Evolutionary conservation across 2,113 vertebrate species (phyloP).

Genomic region (Cochlearius cochlearius): DNA sequence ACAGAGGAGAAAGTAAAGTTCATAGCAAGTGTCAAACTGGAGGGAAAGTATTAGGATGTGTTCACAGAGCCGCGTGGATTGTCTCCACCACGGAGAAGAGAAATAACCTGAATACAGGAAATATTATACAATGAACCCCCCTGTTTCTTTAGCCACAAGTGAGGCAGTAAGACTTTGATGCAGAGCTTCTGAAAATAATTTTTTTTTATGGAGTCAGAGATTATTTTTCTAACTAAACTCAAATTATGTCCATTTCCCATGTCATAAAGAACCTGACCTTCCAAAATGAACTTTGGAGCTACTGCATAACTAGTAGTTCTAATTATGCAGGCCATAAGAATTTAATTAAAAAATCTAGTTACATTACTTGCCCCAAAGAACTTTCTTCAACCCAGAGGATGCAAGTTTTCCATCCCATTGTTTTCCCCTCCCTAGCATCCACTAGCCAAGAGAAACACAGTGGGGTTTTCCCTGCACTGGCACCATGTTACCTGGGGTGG

Average conservation of each 20-base stretch:
- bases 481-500: background rate
- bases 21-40: background rate
- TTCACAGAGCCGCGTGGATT: background rate
- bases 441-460: background rate
- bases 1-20: background rate
- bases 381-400: background rate
- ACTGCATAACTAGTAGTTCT: background rate
- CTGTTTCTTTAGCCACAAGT: background rate
- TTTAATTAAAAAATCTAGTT: conserved; percentile 7
- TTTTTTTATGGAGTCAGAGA: background rate
- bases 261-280: background rate
- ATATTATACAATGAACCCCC: background rate
- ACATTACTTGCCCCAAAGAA: background rate
- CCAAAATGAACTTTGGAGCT: background rate
- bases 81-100: background rate
- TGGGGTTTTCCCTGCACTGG: background rate
- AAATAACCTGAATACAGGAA: background rate
- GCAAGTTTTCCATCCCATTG: background rate
- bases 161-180: background rate
- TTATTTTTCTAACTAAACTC: background rate
- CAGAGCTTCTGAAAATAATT: background rate
- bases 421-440: background rate
- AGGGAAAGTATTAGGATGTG: background rate
- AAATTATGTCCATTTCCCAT: background rate
- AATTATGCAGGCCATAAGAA: background rate